Percentiles rank a stretch among this genome's conserved stretches.
Conservation (phyloP, 2,888 invertebrate genomes). For the Coecobrya sp. region DNA sequence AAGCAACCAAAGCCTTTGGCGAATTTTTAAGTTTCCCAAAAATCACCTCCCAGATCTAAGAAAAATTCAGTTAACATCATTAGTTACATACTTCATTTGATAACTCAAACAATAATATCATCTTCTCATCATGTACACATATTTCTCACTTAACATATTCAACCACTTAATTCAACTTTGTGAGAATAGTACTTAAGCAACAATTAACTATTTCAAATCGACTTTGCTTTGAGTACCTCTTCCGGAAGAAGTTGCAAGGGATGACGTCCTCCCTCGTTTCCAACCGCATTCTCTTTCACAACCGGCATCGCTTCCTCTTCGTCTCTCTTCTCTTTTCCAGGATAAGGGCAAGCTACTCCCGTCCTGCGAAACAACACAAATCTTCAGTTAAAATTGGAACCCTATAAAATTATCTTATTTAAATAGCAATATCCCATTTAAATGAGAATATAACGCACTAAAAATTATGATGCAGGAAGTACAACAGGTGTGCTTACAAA, state of each 20-base stretch:
- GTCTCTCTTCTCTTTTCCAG: background rate
- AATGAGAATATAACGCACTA: too few species aligned
- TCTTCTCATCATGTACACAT: too few species aligned
- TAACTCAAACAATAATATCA: too few species aligned
- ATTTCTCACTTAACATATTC: too few species aligned
- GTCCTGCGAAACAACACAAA: background rate
- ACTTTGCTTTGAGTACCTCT: constrained; percentile 31
- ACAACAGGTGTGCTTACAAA: too few species aligned
- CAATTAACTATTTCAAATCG: too few species aligned
- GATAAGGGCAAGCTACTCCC: background rate
- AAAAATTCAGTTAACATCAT: constrained; percentile 15
- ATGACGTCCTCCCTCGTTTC: background rate
- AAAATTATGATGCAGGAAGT: too few species aligned
- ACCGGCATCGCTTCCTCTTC: background rate
- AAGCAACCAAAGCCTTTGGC: background rate
- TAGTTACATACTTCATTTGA: background rate
- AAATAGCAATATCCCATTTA: too few species aligned
- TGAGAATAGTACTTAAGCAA: too few species aligned
- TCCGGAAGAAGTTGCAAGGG: constrained; percentile 53
- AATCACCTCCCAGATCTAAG: constrained; percentile 53
- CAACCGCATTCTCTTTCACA: background rate
- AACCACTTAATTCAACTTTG: too few species aligned
- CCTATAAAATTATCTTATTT: too few species aligned
- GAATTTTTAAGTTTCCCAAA: constrained; percentile 16
- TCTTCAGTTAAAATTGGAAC: too few species aligned